Conservation (phyloP, 2,888 invertebrate species). For the Caenorhabditis angaria region DNA sequence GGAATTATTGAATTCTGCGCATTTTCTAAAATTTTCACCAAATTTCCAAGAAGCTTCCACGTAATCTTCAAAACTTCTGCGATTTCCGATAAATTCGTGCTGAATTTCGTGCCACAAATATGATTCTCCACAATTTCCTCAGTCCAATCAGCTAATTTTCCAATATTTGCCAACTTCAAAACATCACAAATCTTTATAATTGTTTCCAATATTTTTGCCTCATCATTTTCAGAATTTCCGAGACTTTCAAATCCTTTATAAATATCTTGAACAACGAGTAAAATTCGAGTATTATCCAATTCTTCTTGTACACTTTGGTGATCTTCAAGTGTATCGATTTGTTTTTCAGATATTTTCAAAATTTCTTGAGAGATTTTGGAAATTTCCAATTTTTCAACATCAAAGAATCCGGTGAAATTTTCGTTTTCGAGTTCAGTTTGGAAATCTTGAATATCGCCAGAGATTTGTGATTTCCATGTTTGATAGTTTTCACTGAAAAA, state of each 20-base stretch:
- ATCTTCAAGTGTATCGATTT: too few relatives aligned
- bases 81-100: constrained; percentile 8
- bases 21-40: constrained; percentile 14
- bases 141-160: background rate
- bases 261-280: constrained; percentile 28
- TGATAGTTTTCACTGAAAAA: constrained; percentile 8
- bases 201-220: constrained; percentile 29
- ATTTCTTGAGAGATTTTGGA: constrained; percentile 6
- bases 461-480: constrained; percentile 16
- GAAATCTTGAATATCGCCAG: constrained; percentile 16
- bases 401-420: constrained; percentile 21
- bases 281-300: constrained; percentile 16
- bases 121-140: constrained; percentile 7
- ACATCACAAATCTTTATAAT: constrained; percentile 14
- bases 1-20: constrained; percentile 17
- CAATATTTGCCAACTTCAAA: constrained; percentile 17
- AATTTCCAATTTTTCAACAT: constrained; percentile 26
- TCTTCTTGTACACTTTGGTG: constrained; percentile 15
- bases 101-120: constrained; percentile 12
- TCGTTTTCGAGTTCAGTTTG: background rate
- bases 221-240: constrained; percentile 8
- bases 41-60: constrained; percentile 12
- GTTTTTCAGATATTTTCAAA: background rate
- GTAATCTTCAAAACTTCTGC: constrained; percentile 17
- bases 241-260: constrained; percentile 25